These are phyloP conservation scores for Clostera curtula DNA, from an alignment of 2,888 invertebrate genomes.

Conservation along the genomic window DNA sequence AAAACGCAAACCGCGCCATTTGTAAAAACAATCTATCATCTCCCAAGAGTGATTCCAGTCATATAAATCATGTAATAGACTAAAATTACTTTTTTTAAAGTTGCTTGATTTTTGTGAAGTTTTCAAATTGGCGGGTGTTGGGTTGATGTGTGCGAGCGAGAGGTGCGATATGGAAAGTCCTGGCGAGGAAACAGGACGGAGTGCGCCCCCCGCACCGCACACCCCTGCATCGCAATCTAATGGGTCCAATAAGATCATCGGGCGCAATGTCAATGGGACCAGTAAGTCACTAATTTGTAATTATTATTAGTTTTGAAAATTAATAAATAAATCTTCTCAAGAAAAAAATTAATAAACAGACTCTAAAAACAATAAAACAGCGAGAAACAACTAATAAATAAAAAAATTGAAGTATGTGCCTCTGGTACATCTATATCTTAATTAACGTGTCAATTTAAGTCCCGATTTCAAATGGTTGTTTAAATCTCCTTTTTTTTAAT, in stretches of 20 bases:
- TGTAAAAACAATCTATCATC: slow-evolving; percentile 10
- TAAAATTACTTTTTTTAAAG: slow-evolving; percentile 21
- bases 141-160: slow-evolving; percentile 69
- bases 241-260: slow-evolving; percentile 77
- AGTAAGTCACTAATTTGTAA: slow-evolving; percentile 78
- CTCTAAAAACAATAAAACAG: too few relatives aligned
- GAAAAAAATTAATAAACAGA: too few relatives aligned
- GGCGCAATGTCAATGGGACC: slow-evolving; percentile 78
- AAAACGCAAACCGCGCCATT: slow-evolving; percentile 25
- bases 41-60: slow-evolving; percentile 14
- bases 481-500: too few relatives aligned
- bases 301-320: too few relatives aligned
- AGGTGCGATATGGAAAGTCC: slow-evolving; percentile 65
- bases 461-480: too few relatives aligned
- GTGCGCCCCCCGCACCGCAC: slow-evolving; percentile 50
- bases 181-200: slow-evolving; percentile 67
- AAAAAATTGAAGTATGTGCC: too few relatives aligned
- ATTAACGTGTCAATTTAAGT: too few relatives aligned
- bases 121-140: slow-evolving; percentile 55
- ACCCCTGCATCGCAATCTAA: slow-evolving; percentile 63
- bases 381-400: too few relatives aligned
- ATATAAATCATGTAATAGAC: slow-evolving; percentile 7
- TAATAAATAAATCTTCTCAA: too few relatives aligned
- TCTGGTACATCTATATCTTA: too few relatives aligned
- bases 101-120: slow-evolving; percentile 45